A percentile compares a stretch with the other conserved stretches of the same genome.
phyloP scores from a whole-genome alignment of 2,888 invertebrate species.

The Cephalotes varians region DNA sequence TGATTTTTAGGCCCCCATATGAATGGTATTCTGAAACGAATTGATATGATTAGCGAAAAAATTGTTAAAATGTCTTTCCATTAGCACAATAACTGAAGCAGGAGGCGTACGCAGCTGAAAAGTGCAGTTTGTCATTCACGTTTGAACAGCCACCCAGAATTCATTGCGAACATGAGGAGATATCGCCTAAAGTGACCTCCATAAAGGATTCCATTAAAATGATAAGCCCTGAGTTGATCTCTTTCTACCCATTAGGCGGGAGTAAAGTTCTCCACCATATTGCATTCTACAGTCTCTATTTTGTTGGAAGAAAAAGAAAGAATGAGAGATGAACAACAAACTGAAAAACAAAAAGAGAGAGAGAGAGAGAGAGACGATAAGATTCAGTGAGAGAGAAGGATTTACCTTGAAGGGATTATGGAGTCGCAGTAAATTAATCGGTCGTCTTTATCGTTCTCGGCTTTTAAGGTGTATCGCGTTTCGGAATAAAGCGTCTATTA shows the following conservation, averaged over 20 bases:
- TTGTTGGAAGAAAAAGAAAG: conserved; percentile 15
- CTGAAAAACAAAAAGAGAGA: background rate
- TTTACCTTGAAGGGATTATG: conserved; percentile 57
- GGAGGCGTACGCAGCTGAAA: conserved; percentile 27
- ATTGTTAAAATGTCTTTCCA: conserved; percentile 27
- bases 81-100: conserved; percentile 39
- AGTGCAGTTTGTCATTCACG: conserved; percentile 48
- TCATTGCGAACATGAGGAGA: conserved; percentile 63
- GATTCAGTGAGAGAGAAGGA: conserved; percentile 43
- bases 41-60: background rate
- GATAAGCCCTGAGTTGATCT: conserved; percentile 71
- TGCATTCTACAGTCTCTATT: conserved; percentile 55
- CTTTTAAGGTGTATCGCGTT: conserved; percentile 67
- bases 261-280: conserved; percentile 53
- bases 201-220: conserved; percentile 77
- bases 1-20: background rate
- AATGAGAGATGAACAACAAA: background rate
- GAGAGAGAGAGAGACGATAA: conserved; percentile 23
- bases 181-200: conserved; percentile 74
- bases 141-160: conserved; percentile 73
- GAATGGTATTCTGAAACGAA: background rate
- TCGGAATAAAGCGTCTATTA: conserved; percentile 63
- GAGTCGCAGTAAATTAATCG: conserved; percentile 62
- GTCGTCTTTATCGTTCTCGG: conserved; percentile 64
- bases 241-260: conserved; percentile 65